These are phyloP conservation scores for Drosophila insularis DNA, from an alignment of 1,140 invertebrate genomes.

Conservation along the genomic window DNA sequence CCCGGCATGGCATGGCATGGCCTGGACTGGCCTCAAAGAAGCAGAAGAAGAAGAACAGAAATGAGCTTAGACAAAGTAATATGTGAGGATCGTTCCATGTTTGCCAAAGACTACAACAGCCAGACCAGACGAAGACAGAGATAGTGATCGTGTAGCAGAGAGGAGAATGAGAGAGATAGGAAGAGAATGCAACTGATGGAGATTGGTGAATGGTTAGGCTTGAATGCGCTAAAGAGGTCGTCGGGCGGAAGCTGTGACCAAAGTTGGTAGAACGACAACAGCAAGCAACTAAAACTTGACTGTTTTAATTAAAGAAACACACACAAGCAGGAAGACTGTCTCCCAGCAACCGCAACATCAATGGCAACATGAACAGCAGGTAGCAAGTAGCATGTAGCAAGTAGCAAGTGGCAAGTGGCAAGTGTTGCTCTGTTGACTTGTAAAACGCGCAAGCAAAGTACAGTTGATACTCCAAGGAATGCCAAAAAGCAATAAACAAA, in stretches of 20 bases:
- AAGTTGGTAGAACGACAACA: constrained; percentile 55
- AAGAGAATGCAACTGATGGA: constrained; percentile 29
- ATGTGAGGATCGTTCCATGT: constrained; percentile 51
- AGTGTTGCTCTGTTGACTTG: constrained; percentile 16
- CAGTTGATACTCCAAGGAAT: constrained; percentile 49
- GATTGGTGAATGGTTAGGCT: constrained; percentile 77
- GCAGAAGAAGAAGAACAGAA: neutral
- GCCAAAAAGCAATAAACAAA: too few relatives aligned
- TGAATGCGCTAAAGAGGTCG: constrained; percentile 74
- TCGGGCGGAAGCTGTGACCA: constrained; percentile 73
- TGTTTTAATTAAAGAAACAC: constrained; percentile 78
- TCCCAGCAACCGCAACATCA: constrained; percentile 6
- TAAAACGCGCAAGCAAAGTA: constrained; percentile 31
- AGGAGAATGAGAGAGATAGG: constrained; percentile 3
- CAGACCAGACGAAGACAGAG: constrained; percentile 22
- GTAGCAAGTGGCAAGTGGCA: neutral
- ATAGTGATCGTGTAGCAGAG: too few relatives aligned
- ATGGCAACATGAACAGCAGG: constrained; percentile 42
- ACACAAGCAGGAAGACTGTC: constrained; percentile 38
- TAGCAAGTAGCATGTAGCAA: constrained; percentile 48
- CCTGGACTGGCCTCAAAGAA: neutral
- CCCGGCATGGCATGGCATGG: too few relatives aligned
- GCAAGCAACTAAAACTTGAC: constrained; percentile 49
- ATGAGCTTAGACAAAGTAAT: constrained; percentile 15
- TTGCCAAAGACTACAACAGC: constrained; percentile 66